A percentile compares a stretch with the other conserved stretches of the same genome.
phyloP scores from a whole-genome alignment of 2,888 invertebrate species.

The Agrypnus murinus region DNA sequence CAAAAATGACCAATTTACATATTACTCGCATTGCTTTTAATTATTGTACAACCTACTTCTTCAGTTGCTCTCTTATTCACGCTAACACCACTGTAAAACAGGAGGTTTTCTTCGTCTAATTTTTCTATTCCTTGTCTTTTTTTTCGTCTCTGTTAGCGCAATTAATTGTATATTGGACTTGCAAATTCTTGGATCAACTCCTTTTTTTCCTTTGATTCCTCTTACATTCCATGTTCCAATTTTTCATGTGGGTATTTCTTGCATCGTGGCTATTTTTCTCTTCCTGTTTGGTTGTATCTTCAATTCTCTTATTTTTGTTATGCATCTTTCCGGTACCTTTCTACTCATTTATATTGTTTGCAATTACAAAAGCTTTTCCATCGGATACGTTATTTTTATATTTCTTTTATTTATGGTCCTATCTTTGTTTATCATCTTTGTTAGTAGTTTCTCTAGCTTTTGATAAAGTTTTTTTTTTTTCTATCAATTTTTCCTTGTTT shows the following conservation, averaged over 20 bases:
- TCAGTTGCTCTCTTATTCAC: constrained; percentile 8
- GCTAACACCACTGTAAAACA: too few species aligned
- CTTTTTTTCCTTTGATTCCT: neutral
- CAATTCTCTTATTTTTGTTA: constrained; percentile 11
- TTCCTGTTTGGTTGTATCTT: constrained; percentile 5
- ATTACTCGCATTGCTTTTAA: neutral
- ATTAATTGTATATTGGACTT: constrained; percentile 4
- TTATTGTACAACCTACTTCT: neutral
- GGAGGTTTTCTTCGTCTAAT: constrained; percentile 14
- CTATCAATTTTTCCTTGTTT: neutral
- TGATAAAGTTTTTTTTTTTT: neutral
- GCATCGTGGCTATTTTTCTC: neutral
- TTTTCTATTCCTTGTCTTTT: constrained; percentile 4
- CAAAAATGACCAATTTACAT: too few species aligned
- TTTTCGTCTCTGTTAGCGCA: constrained; percentile 9
- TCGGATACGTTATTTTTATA: neutral
- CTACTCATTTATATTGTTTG: neutral
- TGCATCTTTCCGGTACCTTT: constrained; percentile 7
- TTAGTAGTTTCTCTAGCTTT: neutral
- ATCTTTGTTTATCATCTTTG: neutral
- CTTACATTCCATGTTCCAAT: too few species aligned
- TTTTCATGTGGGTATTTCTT: constrained; percentile 6
- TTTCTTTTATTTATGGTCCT: constrained; percentile 4
- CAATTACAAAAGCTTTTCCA: neutral
- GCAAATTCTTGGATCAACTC: too few species aligned